Percentiles rank a stretch among this genome's conserved stretches.
phyloP scores from a whole-genome alignment of 2,797 vertebrate genomes.

The Pterois miles region DNA sequence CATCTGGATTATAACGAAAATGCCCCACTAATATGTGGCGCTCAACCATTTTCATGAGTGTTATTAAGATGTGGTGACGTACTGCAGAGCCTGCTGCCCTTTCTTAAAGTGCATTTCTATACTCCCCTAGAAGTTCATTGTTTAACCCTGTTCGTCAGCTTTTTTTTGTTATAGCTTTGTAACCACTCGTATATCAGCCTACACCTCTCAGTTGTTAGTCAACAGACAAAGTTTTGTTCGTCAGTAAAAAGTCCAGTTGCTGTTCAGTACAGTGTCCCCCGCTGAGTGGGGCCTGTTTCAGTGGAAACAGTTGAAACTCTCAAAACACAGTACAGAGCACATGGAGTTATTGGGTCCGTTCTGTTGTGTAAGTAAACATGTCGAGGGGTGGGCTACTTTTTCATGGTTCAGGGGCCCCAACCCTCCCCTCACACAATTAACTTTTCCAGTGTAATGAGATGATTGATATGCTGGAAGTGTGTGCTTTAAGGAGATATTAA shows the following conservation, averaged over 20 bases:
- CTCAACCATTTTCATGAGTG: conserved; percentile 22
- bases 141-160: conserved; percentile 5
- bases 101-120: not conserved
- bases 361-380: conserved; percentile 99
- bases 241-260: conserved; percentile 18
- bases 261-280: conserved; percentile 30
- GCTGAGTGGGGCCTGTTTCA: conserved; percentile 39
- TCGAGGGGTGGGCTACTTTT: conserved; percentile 97
- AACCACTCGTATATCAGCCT: not conserved
- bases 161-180: not conserved
- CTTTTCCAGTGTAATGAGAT: conserved; percentile 99
- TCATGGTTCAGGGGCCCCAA: conserved; percentile 96
- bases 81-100: conserved; percentile 5
- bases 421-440: conserved; percentile 97
- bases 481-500: conserved; percentile 99
- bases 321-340: conserved; percentile 72
- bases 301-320: conserved; percentile 80
- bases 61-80: conserved; percentile 8
- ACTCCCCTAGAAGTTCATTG: not conserved
- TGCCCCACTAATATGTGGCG: conserved; percentile 6
- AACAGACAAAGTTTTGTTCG: conserved; percentile 41
- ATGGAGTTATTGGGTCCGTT: conserved; percentile 87
- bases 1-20: conserved; percentile 23
- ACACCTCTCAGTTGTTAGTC: conserved; percentile 16
- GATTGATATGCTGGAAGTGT: conserved; percentile 99